These are phyloP conservation scores for Strigamia transsilvanica DNA, from an alignment of 2,888 invertebrate species.

Conservation along the genomic window DNA sequence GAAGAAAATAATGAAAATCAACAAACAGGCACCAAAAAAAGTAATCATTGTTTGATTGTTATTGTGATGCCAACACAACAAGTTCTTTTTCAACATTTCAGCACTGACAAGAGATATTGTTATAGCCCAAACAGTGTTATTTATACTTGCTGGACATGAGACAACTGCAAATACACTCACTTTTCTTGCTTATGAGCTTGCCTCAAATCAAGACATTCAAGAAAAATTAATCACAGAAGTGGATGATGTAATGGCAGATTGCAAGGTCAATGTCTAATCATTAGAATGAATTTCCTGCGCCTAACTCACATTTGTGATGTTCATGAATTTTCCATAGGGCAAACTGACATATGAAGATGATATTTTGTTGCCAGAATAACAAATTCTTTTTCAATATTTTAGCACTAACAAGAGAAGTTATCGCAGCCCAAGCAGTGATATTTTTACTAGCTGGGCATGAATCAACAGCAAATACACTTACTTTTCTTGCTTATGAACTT, in stretches of 20 bases:
- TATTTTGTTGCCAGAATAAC: neutral
- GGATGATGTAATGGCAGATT: neutral
- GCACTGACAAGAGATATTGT: neutral
- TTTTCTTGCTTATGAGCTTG: neutral
- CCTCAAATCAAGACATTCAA: slow-evolving; percentile 19
- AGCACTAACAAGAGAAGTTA: neutral
- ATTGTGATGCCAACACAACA: too few species aligned
- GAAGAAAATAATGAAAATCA: neutral
- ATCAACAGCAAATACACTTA: neutral
- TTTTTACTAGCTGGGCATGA: slow-evolving; percentile 19
- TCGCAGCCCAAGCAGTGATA: neutral
- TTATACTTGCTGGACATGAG: slow-evolving; percentile 7
- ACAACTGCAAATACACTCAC: neutral
- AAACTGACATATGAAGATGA: neutral
- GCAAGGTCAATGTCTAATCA: neutral
- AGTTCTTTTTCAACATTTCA: neutral
- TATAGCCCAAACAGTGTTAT: neutral
- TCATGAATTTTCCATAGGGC: neutral
- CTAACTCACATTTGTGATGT: neutral
- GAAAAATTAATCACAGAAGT: slow-evolving; percentile 7
- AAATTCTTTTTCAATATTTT: neutral
- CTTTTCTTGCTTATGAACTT: neutral
- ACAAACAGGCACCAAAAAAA: neutral
- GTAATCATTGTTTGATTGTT: neutral
- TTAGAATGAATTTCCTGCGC: neutral